Base-by-base conservation (phyloP, 2,888 invertebrate genomes). In the Idaea dimidiata region DNA sequence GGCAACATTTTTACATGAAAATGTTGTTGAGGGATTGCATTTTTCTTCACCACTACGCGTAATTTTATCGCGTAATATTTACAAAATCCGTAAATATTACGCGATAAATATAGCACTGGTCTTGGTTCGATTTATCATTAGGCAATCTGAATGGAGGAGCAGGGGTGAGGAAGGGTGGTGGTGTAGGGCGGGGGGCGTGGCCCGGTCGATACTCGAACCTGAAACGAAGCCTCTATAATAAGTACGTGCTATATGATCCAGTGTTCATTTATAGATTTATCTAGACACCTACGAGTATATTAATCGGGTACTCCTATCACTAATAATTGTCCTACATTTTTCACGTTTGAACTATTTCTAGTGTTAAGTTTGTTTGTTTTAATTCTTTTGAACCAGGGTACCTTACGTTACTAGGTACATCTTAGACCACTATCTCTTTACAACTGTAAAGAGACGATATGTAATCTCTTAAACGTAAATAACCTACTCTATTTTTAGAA, bases 171-270 rank as follows among this genome's bases (percentile, higher is more conserved):
- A 59, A 60, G 60, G 66, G 59, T 18, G 32, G 66, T 57, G 56
- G 63, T 58, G 64, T 59, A 61, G 69, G 68, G 68, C 66, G 62
- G 67, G 66, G 64, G 71, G 71, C 71, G 71, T 68, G 71, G 71
- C 64, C 17, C 67, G 71, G 61, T 71, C 71, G 71, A 71, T 71
- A 71, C 69, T 59, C 60, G 55, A 54, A 60, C 60, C 61, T 54
- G 32, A 54, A 65, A 63, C 55, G 62, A 62, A 43, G 14, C 17
- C 16, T 57, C 55, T 17, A 14, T 17, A 8, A 56, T 56, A 17
- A 18, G 18, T 17, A 56, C 18, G 17, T 56, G 17, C 56, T 56
- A 56, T 56, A 32, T 58, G 43, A 17, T 58, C 4, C 17, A 14
- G 57, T 57, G 24, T 43, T 43, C 8, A 43, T 43, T 43, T 43